A percentile compares a stretch with the other conserved stretches of the same genome.
Evolutionary conservation across 2,797 vertebrate genomes (phyloP).

Genomic region (Heterohyrax brucei): DNA sequence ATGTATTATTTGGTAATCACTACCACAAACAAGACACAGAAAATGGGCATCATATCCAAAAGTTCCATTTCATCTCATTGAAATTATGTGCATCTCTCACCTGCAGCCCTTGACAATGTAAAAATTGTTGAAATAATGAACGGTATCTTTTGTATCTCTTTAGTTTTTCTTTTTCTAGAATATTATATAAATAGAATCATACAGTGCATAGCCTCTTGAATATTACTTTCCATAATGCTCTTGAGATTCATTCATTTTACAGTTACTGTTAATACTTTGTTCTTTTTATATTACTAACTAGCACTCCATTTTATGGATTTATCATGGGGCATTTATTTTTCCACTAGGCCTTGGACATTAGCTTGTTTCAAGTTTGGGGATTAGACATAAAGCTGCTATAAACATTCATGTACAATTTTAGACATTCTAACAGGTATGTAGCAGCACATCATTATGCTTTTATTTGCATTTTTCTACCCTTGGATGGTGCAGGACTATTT

Average conservation of each 20-base stretch:
- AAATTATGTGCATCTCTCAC: background rate
- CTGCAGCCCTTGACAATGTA: background rate
- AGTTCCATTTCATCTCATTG: background rate
- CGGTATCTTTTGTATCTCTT: background rate
- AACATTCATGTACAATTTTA: background rate
- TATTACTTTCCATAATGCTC: too few species aligned
- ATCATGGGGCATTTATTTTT: background rate
- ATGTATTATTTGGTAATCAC: background rate
- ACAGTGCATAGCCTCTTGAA: too few species aligned
- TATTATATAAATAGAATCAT: too few species aligned
- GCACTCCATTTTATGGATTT: too few species aligned
- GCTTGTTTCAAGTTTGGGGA: background rate
- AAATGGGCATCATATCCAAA: background rate
- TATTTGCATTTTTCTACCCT: too few species aligned
- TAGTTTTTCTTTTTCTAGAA: conserved; percentile 18
- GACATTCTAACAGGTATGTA: too few species aligned
- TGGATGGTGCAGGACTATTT: too few species aligned
- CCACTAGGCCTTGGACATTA: too few species aligned
- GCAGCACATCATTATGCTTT: too few species aligned
- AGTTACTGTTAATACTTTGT: too few species aligned
- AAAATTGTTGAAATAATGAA: background rate
- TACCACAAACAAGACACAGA: background rate
- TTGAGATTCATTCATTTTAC: too few species aligned
- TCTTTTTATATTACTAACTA: too few species aligned
- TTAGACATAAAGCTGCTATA: background rate